Conservation (phyloP, 2,888 invertebrate genomes). For the Thysanoteuthis rhombus region DNA sequence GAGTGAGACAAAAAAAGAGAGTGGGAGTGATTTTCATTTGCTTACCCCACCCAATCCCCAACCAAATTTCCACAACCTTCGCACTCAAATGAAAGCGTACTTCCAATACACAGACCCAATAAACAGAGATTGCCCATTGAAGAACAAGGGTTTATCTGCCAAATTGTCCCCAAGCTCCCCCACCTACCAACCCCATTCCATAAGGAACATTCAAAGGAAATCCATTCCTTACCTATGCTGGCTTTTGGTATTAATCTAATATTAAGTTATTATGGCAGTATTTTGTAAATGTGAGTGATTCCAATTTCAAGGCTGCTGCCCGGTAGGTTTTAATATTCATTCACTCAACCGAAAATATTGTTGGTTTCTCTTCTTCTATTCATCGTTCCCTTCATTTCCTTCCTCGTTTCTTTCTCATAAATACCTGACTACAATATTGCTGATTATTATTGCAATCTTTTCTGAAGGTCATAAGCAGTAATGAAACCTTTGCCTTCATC, state of each 20-base stretch:
- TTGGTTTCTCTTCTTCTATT: background rate
- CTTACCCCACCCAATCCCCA: rapidly evolving
- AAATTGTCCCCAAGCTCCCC: background rate
- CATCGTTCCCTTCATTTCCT: background rate
- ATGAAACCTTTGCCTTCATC: background rate
- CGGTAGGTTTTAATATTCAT: background rate
- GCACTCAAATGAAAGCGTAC: background rate
- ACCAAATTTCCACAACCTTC: background rate
- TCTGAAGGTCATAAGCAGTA: background rate
- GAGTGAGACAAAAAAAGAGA: background rate
- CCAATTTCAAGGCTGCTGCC: background rate
- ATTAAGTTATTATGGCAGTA: background rate
- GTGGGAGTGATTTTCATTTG: background rate
- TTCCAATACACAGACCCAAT: background rate
- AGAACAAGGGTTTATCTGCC: background rate
- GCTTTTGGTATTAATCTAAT: background rate
- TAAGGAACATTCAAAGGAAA: background rate
- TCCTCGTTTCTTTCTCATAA: background rate
- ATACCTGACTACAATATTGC: background rate
- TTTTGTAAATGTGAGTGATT: background rate
- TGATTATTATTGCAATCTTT: background rate
- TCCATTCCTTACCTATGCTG: background rate
- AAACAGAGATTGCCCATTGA: background rate
- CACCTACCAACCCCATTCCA: background rate
- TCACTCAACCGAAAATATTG: background rate